Evolutionary conservation across 2,888 invertebrate species (phyloP).

Genomic region (Acrobasis repandana): DNA sequence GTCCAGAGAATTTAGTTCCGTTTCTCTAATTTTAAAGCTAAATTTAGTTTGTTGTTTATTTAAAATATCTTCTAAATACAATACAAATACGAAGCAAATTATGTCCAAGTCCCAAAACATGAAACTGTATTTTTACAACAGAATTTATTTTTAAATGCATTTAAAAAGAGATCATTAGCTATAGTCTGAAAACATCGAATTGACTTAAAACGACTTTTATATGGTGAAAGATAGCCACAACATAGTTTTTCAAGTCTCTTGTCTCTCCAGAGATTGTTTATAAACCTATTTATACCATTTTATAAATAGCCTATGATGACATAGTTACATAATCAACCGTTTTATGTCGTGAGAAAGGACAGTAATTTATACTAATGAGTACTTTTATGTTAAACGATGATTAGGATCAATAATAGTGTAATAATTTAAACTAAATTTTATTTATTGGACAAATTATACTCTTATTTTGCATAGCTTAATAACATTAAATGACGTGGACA

Average conservation of each 20-base stretch:
- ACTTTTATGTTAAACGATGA: neutral
- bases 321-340: slow-evolving; percentile 4
- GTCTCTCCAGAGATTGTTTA: neutral
- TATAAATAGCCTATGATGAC: slow-evolving; percentile 21
- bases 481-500: too few species aligned
- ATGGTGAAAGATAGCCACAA: neutral
- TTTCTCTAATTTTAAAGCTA: too few species aligned
- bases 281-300: slow-evolving; percentile 2
- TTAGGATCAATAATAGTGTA: neutral
- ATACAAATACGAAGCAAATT: too few species aligned
- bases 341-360: slow-evolving; percentile 10
- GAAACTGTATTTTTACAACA: too few species aligned
- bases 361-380: slow-evolving; percentile 13
- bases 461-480: too few species aligned
- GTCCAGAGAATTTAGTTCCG: too few species aligned
- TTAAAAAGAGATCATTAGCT: too few species aligned
- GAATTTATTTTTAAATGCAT: too few species aligned
- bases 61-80: too few species aligned
- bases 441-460: too few species aligned
- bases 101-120: too few species aligned
- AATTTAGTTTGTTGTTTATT: too few species aligned
- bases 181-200: neutral
- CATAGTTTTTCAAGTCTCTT: neutral
- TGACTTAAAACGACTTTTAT: neutral
- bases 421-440: neutral